A percentile compares a stretch with the other conserved stretches of the same genome.
Conservation (phyloP, 2,797 vertebrate genomes). For the Peromyscus melanophrys region DNA sequence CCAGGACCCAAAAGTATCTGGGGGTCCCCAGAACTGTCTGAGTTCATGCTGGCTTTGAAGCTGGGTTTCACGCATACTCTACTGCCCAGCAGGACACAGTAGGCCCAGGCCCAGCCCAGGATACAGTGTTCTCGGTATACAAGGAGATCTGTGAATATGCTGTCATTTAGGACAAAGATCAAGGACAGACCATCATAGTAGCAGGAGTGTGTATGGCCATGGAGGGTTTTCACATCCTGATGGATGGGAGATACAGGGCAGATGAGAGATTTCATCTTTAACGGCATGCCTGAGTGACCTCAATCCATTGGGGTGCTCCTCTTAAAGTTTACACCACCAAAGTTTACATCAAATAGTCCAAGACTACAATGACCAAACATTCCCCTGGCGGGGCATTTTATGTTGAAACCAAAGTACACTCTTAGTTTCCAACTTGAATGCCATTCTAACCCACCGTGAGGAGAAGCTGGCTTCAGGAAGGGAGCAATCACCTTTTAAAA, state of each 20-base stretch:
- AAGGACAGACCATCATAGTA: not conserved
- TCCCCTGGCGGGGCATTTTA: not conserved
- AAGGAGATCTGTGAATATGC: not conserved
- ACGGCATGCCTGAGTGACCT: not conserved
- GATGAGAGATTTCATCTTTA: not conserved
- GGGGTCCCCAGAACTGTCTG: not conserved
- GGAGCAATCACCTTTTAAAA: not conserved
- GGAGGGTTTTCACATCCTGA: not conserved
- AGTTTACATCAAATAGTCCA: not conserved
- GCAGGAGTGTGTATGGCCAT: not conserved
- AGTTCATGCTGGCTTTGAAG: not conserved
- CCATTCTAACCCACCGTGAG: too few species aligned
- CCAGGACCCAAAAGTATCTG: not conserved
- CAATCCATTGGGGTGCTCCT: not conserved
- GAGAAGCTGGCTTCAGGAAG: not conserved
- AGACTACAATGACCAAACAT: not conserved
- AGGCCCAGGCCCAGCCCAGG: not conserved
- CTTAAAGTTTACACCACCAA: not conserved
- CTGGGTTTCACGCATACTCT: fast-evolving
- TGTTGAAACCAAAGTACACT: not conserved
- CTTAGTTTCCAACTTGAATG: not conserved
- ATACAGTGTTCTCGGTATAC: not conserved
- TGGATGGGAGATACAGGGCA: not conserved
- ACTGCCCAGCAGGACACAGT: not conserved
- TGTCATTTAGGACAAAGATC: not conserved